Conservation (phyloP, 1,140 invertebrate genomes). For the Euschistus heros region DNA sequence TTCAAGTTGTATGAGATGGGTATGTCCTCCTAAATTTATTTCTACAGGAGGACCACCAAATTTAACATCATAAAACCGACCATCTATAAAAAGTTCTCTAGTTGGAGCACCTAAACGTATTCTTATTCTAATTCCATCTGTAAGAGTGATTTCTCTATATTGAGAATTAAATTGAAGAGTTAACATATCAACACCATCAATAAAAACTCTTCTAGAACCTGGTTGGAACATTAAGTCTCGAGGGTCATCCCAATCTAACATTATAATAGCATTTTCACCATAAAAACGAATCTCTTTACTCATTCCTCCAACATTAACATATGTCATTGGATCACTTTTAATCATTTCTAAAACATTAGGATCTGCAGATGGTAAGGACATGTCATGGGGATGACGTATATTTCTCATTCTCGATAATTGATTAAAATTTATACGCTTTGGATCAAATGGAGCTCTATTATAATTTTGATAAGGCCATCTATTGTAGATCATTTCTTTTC, state of each 20-base stretch:
- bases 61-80: conserved; percentile 73
- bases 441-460: not conserved
- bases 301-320: conserved; percentile 74
- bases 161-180: conserved; percentile 49
- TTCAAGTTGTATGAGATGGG: conserved; percentile 63
- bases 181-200: conserved; percentile 59
- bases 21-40: conserved; percentile 69
- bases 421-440: not conserved
- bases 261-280: conserved; percentile 68
- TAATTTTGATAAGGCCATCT: not conserved
- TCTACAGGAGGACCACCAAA: conserved; percentile 81
- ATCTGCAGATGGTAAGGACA: conserved; percentile 42
- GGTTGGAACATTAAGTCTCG: conserved; percentile 72
- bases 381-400: not conserved
- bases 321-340: conserved; percentile 53
- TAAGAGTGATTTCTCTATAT: conserved; percentile 42
- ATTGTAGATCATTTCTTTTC: not conserved
- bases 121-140: conserved; percentile 33
- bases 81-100: conserved; percentile 81
- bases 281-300: conserved; percentile 78
- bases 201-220: conserved; percentile 52
- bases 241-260: conserved; percentile 73
- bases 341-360: conserved; percentile 47
- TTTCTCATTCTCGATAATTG: not conserved
- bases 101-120: conserved; percentile 86